Evolutionary conservation across 2,113 vertebrate genomes (phyloP).

Genomic region (Dipodomys merriami): DNA sequence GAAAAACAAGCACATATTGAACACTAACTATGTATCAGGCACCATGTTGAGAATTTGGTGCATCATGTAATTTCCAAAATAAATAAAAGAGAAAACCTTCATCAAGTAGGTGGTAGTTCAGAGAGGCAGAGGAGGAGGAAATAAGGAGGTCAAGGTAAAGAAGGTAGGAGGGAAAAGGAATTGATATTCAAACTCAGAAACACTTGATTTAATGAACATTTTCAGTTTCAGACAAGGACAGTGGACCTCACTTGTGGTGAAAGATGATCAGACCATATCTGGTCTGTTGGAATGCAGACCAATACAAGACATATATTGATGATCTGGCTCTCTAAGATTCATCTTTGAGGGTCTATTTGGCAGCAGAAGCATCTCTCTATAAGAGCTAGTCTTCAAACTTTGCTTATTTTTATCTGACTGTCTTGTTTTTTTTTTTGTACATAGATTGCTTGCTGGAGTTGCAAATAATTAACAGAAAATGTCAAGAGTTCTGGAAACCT

Average conservation of each 20-base stretch:
- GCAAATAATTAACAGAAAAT: not conserved
- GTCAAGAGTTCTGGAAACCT: not conserved
- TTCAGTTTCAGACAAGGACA: not conserved
- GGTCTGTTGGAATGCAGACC: too few relatives aligned
- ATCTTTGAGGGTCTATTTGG: not conserved
- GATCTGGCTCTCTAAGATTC: too few relatives aligned
- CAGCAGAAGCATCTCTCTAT: rapidly evolving
- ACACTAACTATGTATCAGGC: not conserved
- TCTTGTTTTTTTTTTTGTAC: not conserved
- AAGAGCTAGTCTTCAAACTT: not conserved
- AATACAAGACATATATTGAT: rapidly evolving
- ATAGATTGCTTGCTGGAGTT: not conserved
- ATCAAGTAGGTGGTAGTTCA: not conserved
- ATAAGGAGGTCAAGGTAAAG: not conserved
- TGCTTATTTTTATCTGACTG: not conserved
- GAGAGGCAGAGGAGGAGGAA: not conserved
- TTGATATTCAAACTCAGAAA: not conserved
- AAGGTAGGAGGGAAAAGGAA: not conserved
- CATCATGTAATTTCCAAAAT: not conserved
- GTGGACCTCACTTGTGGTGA: not conserved
- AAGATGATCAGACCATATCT: too few relatives aligned
- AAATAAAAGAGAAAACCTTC: not conserved
- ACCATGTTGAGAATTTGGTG: not conserved
- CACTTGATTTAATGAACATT: not conserved
- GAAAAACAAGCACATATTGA: not conserved